Percentiles rank a stretch among this genome's conserved stretches.
Evolutionary conservation across 2,113 vertebrate species (phyloP).

Genomic region (Corythoichthys intestinalis): DNA sequence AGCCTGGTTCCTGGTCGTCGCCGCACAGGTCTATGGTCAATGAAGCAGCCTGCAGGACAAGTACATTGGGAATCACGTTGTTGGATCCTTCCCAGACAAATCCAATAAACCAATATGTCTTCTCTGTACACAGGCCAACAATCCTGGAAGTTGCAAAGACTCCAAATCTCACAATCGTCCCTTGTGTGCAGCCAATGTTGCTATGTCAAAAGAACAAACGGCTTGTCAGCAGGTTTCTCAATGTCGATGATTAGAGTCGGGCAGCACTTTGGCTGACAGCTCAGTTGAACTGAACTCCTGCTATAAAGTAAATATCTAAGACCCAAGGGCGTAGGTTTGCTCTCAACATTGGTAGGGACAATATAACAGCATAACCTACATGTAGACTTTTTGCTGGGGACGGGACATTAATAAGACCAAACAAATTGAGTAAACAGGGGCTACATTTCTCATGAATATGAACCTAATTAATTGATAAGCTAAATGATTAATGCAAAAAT

Average conservation of each 20-base stretch:
- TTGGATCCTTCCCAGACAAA: background rate
- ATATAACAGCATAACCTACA: no score
- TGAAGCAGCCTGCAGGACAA: constrained; percentile 82
- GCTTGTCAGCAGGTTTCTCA: background rate
- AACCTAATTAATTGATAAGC: no score
- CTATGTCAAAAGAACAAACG: background rate
- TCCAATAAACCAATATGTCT: background rate
- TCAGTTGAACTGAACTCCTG: background rate
- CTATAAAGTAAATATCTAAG: no score
- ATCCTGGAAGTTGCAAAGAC: background rate
- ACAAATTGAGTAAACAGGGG: no score
- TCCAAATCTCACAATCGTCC: background rate
- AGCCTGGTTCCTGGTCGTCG: constrained; percentile 89
- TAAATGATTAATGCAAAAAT: no score
- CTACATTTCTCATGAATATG: no score
- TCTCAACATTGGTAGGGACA: no score
- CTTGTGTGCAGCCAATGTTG: background rate
- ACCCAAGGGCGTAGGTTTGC: no score
- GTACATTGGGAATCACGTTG: background rate
- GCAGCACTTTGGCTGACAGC: background rate
- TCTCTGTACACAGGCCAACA: background rate
- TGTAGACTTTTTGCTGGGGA: no score
- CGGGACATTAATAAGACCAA: no score
- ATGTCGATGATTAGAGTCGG: background rate
- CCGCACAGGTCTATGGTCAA: constrained; percentile 92